Base-by-base conservation (phyloP, 2,888 invertebrate species). In the Neria commutata region DNA sequence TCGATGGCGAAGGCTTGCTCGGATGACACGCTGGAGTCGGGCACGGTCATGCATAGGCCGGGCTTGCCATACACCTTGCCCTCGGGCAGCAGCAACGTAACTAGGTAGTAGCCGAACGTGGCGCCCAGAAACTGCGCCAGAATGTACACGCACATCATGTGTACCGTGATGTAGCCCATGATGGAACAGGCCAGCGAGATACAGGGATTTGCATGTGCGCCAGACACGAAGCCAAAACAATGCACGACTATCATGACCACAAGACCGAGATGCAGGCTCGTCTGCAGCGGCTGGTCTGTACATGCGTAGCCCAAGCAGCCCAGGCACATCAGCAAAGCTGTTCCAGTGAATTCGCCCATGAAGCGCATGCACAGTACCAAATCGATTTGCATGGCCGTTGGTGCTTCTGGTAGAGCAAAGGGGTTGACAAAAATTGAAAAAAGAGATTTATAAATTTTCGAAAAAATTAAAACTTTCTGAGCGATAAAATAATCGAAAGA, bases 141-240 rank as follows among this genome's bases (percentile, higher is more conserved):
- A 25, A 69, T 29, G 42, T 72, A 72, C 4, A 63, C 6, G 0
- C 60, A 0, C 63, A 71, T 56, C 61, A 64, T 66, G 0, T 55
- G 45, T 2, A 17, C 11, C 14, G 58, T 45, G 6, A 72, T 72
- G 26, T 72, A 63, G 45, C 69, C 65, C 19, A 70, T 56, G 4
- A 67, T 33, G 21, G 55, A 71, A 37, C 72, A 72, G 5, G 71
- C 63, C 14, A 72, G 57, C 3, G 72, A 62, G 8, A 69, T 62
- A 34, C 70, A 64, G 0, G 72, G 72, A 66, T 72, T 72, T 8
- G 67, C 64, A 57, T 72, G 72, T 4, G 71, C 72, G 0, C 72
- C 72, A 4, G 72, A 72, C 37, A 72, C 61, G n/a, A 68, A 69
- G 29, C 72, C 72, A 54, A 71, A 72, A 8, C 70, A 63, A 21